Evolutionary conservation across 2,888 invertebrate species (phyloP).

Genomic region (Lissonota sp.): DNA sequence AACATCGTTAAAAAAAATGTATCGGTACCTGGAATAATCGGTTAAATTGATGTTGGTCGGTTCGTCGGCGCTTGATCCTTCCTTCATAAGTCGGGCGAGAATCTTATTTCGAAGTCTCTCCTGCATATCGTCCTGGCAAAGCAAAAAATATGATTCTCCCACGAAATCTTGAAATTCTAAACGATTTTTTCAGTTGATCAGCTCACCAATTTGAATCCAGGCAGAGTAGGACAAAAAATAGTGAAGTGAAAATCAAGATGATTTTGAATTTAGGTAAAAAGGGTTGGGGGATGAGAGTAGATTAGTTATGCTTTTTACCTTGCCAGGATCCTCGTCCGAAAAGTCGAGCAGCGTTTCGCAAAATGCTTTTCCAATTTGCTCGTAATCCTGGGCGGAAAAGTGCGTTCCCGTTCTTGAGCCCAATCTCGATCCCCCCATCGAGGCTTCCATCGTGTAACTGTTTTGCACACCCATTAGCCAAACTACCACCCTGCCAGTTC

Average conservation of each 20-base stretch:
- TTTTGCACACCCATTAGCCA: slow-evolving; percentile 98
- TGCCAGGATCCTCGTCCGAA: slow-evolving; percentile 93
- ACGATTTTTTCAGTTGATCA: slow-evolving; percentile 2
- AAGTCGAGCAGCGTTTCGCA: slow-evolving; percentile 97
- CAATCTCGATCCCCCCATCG: slow-evolving; percentile 95
- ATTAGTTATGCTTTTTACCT: slow-evolving; percentile 85
- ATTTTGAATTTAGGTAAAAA: not conserved
- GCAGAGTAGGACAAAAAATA: slow-evolving; percentile 17
- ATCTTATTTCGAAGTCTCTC: slow-evolving; percentile 92
- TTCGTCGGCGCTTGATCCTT: slow-evolving; percentile 95
- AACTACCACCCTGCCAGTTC: slow-evolving; percentile 96
- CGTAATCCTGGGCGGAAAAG: slow-evolving; percentile 91
- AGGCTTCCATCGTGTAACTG: slow-evolving; percentile 98
- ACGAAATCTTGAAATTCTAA: not conserved
- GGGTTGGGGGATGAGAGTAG: not conserved
- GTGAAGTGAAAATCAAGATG: not conserved
- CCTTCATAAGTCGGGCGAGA: slow-evolving; percentile 90
- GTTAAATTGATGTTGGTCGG: slow-evolving; percentile 94
- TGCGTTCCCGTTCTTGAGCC: slow-evolving; percentile 93
- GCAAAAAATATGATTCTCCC: not conserved
- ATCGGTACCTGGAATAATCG: slow-evolving; percentile 92
- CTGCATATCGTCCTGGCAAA: slow-evolving; percentile 81
- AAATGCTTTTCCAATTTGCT: slow-evolving; percentile 94
- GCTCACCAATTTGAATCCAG: slow-evolving; percentile 55
- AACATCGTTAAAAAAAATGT: not conserved